phyloP scores from a whole-genome alignment of 2,888 invertebrate species.

The Chrysina gloriosa region DNA sequence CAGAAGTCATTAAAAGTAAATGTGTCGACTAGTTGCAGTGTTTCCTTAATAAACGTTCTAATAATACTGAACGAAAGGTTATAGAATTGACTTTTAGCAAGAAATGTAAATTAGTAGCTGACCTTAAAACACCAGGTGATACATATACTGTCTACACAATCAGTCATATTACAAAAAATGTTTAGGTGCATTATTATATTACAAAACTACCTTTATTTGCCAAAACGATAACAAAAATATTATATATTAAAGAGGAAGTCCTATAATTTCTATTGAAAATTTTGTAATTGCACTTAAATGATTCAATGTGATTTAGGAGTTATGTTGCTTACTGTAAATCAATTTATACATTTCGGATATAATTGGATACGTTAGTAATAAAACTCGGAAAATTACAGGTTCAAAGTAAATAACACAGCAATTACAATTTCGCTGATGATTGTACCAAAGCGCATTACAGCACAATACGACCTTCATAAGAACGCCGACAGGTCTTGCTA shows the following conservation, averaged over 20 bases:
- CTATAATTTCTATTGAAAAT: not conserved
- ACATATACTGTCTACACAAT: not conserved
- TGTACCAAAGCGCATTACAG: conserved; percentile 49
- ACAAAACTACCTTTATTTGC: too few relatives aligned
- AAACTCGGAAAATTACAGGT: not conserved
- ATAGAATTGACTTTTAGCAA: conserved; percentile 19
- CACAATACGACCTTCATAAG: conserved; percentile 58
- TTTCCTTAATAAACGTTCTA: conserved; percentile 20
- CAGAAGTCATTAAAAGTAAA: not conserved
- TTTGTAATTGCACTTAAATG: not conserved
- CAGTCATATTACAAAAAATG: too few relatives aligned
- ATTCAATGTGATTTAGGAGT: too few relatives aligned
- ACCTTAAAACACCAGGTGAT: conserved; percentile 18
- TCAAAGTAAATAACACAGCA: conserved; percentile 2
- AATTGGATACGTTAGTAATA: too few relatives aligned
- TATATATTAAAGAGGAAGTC: too few relatives aligned
- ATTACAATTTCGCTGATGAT: not conserved
- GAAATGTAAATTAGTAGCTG: conserved; percentile 10
- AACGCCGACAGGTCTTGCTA: conserved; percentile 46
- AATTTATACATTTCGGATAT: too few relatives aligned
- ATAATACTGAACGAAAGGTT: not conserved
- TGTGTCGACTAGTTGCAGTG: not conserved
- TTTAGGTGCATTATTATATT: too few relatives aligned
- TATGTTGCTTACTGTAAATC: too few relatives aligned
- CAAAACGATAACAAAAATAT: too few relatives aligned